phyloP scores from a whole-genome alignment of 2,113 vertebrate species.

The Chrysochloris asiatica region DNA sequence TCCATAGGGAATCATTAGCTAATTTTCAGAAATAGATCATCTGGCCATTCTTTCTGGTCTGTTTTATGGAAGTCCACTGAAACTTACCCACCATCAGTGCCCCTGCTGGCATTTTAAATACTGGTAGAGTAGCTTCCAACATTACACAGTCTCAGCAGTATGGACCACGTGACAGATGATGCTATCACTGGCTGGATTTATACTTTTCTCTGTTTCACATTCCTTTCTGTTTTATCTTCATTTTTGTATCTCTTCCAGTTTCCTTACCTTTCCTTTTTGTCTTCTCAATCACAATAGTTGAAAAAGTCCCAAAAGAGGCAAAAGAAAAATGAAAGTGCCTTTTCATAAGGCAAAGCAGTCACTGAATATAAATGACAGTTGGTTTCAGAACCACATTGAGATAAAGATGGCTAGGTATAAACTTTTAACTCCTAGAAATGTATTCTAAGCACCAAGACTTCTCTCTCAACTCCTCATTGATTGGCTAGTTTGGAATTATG shows the following conservation, averaged over 20 bases:
- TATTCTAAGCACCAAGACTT: background rate
- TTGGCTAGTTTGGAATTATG: background rate
- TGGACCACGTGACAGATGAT: background rate
- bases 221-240: background rate
- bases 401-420: background rate
- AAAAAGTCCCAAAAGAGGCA: background rate
- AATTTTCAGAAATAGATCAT: background rate
- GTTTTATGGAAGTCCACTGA: background rate
- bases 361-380: background rate
- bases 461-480: rapidly evolving
- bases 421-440: background rate
- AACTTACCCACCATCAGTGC: background rate
- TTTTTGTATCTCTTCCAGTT: background rate
- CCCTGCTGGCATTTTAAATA: background rate
- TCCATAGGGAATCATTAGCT: background rate
- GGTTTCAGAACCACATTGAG: background rate
- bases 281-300: background rate
- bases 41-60: background rate
- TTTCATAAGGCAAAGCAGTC: conserved; percentile 33
- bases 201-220: background rate
- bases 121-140: background rate
- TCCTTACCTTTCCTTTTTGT: conserved; percentile 8
- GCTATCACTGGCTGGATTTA: background rate
- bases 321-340: conserved; percentile 3
- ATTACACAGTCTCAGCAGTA: background rate